Conservation (phyloP, 2,113 vertebrate species). For the Lasiurus cinereus region DNA sequence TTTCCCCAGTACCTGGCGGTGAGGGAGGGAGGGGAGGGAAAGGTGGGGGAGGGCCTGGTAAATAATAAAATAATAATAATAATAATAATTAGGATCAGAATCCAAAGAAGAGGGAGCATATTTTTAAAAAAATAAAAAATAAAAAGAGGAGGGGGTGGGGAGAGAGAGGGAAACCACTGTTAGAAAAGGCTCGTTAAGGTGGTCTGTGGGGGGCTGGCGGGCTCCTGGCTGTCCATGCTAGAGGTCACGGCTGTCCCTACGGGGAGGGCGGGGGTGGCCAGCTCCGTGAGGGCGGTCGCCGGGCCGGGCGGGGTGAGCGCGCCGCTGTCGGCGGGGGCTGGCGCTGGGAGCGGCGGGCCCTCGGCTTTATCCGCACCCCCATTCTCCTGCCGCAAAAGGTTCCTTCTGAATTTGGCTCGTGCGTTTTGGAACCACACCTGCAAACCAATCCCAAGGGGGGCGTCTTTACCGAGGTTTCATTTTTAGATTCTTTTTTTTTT, state of each 20-base stretch:
- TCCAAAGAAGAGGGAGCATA: slow-evolving; percentile 84
- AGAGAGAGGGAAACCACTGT: slow-evolving; percentile 88
- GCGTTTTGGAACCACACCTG: slow-evolving; percentile 99
- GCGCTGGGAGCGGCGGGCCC: slow-evolving; percentile 96
- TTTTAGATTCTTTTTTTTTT: slow-evolving; percentile 71
- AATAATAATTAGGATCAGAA: slow-evolving; percentile 86
- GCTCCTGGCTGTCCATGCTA: slow-evolving; percentile 99
- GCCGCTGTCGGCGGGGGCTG: slow-evolving; percentile 98
- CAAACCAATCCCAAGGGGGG: slow-evolving; percentile 98
- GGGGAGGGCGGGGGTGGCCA: slow-evolving; percentile 99
- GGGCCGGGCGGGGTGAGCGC: slow-evolving; percentile 98
- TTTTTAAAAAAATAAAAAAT: not conserved
- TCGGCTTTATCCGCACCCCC: slow-evolving; percentile 99
- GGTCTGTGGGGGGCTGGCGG: slow-evolving; percentile 99
- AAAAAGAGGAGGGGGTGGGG: slow-evolving; percentile 60
- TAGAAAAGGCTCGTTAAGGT: slow-evolving; percentile 99
- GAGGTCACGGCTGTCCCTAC: slow-evolving; percentile 99
- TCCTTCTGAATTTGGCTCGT: slow-evolving; percentile 99
- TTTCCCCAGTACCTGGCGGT: slow-evolving; percentile 88
- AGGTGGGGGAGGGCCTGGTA: slow-evolving; percentile 69
- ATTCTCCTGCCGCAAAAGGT: slow-evolving; percentile 99
- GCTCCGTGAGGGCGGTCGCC: slow-evolving; percentile 99
- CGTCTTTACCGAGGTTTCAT: slow-evolving; percentile 95
- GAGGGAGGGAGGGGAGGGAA: not conserved
- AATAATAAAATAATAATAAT: slow-evolving; percentile 89